Conservation (phyloP, 2,797 vertebrate species). For the Heliangelus exortis region DNA sequence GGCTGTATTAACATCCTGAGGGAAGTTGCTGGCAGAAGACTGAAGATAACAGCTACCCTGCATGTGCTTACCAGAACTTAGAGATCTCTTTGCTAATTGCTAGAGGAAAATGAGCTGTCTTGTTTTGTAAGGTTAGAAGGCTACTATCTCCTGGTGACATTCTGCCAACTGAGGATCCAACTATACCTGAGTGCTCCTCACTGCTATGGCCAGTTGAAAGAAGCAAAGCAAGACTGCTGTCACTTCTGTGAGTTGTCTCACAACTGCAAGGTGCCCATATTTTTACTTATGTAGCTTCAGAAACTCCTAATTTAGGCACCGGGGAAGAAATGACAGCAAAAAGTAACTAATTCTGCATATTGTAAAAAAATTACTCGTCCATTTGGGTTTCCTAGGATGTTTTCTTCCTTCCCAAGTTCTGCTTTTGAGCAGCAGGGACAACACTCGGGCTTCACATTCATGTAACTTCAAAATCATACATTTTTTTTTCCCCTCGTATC, state of each 20-base stretch:
- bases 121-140: background rate
- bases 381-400: background rate
- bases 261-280: accelerated
- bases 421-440: background rate
- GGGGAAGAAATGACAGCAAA: background rate
- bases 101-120: background rate
- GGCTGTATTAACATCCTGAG: accelerated
- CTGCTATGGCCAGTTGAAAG: background rate
- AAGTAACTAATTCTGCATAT: background rate
- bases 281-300: background rate
- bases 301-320: background rate
- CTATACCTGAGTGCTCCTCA: background rate
- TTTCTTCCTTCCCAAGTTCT: background rate
- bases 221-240: background rate
- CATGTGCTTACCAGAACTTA: background rate
- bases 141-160: background rate
- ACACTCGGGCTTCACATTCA: background rate
- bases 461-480: background rate
- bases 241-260: background rate
- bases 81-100: background rate
- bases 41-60: background rate
- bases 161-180: background rate
- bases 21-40: background rate
- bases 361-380: background rate
- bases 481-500: background rate